Evolutionary conservation across 2,797 vertebrate species (phyloP).

Genomic region (Macropus fuliginosus): DNA sequence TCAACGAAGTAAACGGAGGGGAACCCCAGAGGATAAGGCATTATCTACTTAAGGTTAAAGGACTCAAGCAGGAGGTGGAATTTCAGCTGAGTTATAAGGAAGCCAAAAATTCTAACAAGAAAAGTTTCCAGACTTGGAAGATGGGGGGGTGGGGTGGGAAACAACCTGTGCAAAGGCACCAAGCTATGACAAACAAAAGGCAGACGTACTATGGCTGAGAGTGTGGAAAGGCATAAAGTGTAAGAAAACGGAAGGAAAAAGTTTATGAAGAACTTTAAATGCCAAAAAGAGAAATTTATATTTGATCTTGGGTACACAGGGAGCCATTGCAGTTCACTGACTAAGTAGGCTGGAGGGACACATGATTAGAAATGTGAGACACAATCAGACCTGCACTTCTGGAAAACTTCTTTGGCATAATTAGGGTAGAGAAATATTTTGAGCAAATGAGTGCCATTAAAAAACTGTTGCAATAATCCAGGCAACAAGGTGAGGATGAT

Average conservation of each 20-base stretch:
- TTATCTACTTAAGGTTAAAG: not conserved
- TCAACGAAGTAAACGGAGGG: not conserved
- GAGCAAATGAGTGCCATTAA: not conserved
- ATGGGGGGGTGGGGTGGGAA: too few relatives aligned
- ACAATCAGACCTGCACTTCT: not conserved
- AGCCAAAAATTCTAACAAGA: not conserved
- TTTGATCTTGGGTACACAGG: not conserved
- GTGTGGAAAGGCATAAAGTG: not conserved
- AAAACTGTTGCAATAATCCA: not conserved
- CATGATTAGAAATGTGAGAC: not conserved
- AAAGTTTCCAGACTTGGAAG: not conserved
- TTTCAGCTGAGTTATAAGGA: not conserved
- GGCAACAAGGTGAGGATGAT: not conserved
- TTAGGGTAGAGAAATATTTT: not conserved
- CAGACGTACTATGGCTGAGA: not conserved
- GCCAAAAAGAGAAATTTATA: not conserved
- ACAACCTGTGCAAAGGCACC: not conserved
- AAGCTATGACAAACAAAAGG: not conserved
- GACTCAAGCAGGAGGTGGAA: not conserved
- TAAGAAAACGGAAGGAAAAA: not conserved
- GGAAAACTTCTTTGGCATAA: not conserved
- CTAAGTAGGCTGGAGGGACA: not conserved
- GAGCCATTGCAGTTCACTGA: not conserved
- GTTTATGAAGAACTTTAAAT: not conserved
- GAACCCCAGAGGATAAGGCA: not conserved